These are phyloP conservation scores for Percopsis transmontana DNA, from an alignment of 2,113 vertebrate species.

Conservation along the genomic window DNA sequence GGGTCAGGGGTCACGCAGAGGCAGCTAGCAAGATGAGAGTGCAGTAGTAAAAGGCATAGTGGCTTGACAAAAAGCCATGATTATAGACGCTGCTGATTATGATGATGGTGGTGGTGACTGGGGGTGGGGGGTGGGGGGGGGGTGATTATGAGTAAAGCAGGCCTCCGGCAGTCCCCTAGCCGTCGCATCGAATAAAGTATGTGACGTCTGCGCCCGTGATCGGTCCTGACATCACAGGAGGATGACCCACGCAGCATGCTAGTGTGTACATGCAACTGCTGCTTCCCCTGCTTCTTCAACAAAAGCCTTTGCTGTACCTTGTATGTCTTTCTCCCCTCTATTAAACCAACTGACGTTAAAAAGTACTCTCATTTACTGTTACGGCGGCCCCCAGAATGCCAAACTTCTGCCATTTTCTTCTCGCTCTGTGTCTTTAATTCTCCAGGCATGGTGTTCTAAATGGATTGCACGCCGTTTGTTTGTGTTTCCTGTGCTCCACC, in stretches of 20 bases:
- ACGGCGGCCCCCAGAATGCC: too few relatives aligned
- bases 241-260: constrained; percentile 76
- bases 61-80: constrained; percentile 25
- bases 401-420: constrained; percentile 5
- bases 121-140: constrained; percentile 51
- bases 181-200: constrained; percentile 73
- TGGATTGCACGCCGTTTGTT: too few relatives aligned
- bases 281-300: constrained; percentile 34
- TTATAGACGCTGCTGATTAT: constrained; percentile 68
- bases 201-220: constrained; percentile 72
- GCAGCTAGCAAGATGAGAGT: constrained; percentile 8
- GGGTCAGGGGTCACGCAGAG: constrained; percentile 35
- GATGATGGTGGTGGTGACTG: constrained; percentile 53
- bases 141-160: constrained; percentile 76
- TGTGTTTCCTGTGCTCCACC: too few relatives aligned
- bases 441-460: constrained; percentile 1
- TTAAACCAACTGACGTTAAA: too few relatives aligned
- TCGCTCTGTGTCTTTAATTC: constrained; percentile 25
- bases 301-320: too few relatives aligned
- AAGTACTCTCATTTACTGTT: too few relatives aligned
- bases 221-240: constrained; percentile 73
- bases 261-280: constrained; percentile 48
- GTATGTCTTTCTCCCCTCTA: too few relatives aligned
- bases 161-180: constrained; percentile 68
- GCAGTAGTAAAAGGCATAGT: constrained; percentile 4